Base-by-base conservation (phyloP, 2,113 vertebrate genomes). In the Cephalopterus ornatus region DNA sequence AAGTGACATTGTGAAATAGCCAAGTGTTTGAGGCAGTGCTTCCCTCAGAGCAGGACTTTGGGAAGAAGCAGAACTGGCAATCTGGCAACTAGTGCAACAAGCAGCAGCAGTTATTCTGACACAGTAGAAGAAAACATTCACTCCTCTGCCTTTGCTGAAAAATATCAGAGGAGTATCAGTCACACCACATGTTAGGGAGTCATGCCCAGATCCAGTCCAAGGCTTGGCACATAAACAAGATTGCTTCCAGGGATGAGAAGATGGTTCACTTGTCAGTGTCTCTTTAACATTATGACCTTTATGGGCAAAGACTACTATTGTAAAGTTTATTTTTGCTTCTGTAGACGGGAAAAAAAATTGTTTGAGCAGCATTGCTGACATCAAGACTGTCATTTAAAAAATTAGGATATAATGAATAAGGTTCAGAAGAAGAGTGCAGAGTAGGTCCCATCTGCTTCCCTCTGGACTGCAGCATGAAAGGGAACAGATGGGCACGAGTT, bases 361-460 rank as follows among this genome's bases (percentile, higher is more conserved):
- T n/a, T 79, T 70, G 47, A 93, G 42, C 86, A 82, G 37, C 62
- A 85, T 62, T 90, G 83, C 75, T 97, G 90, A 93, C 78, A 96
- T 68, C 67, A 92, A 94, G 72, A 71, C 88, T 95, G 92, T 92
- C 1, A 93, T 96, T 95, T 92, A 85, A 76, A 96, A 96, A 97
- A 97, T 96, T 82, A 96, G 88, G 50, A 92, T 97, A 89, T 93
- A 96, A 97, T 87, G 93, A 94, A 97, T 93, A 92, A 93, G 93
- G 79, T 97, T 95, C 88, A 87, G 84, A 85, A 96, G 81, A 96
- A 77, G 88, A 81, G 58, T 94, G 55, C 44, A 65, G 95, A 92
- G 81, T 83, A 85, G 82, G 70, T 77, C 89, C 94, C 96, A 97
- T 97, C 96, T 97, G 97, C 81, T 97, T 87, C 52, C 83, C 62